Conservation (phyloP, 1,140 invertebrate species). For the Temnothorax nylanderi region DNA sequence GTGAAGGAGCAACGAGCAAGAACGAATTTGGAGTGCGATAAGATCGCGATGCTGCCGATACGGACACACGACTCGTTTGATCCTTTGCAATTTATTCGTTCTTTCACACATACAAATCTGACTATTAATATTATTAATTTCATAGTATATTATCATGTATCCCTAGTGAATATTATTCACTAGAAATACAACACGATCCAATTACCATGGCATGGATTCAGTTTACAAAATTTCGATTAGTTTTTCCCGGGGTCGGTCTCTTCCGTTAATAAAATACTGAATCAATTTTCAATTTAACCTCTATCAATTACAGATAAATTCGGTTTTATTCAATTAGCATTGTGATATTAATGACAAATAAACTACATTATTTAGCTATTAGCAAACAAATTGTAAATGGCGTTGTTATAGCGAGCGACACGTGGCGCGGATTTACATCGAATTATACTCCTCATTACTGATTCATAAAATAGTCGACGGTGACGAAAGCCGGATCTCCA, state of each 20-base stretch:
- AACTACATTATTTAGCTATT: conserved; percentile 47
- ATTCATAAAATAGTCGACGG: conserved; percentile 54
- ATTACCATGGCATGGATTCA: not conserved
- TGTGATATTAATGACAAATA: conserved; percentile 38
- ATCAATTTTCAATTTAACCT: conserved; percentile 23
- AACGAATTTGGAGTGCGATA: conserved; percentile 26
- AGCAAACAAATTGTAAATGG: conserved; percentile 49
- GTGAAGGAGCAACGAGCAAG: conserved; percentile 37
- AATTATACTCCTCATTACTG: conserved; percentile 54
- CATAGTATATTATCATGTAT: not conserved
- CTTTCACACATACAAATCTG: not conserved
- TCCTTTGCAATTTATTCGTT: not conserved
- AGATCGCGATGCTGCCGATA: conserved; percentile 25
- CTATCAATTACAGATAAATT: conserved; percentile 3
- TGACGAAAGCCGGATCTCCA: conserved; percentile 51
- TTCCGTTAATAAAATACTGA: not conserved
- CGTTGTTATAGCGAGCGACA: conserved; percentile 28
- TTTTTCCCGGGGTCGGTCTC: not conserved
- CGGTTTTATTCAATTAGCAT: conserved; percentile 14
- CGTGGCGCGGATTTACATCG: conserved; percentile 44
- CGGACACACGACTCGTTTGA: not conserved
- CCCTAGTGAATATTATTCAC: not conserved
- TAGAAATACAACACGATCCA: no score
- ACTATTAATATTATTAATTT: not conserved
- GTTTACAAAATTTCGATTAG: not conserved